Evolutionary conservation across 2,113 vertebrate genomes (phyloP).

Genomic region (Suricata suricatta): DNA sequence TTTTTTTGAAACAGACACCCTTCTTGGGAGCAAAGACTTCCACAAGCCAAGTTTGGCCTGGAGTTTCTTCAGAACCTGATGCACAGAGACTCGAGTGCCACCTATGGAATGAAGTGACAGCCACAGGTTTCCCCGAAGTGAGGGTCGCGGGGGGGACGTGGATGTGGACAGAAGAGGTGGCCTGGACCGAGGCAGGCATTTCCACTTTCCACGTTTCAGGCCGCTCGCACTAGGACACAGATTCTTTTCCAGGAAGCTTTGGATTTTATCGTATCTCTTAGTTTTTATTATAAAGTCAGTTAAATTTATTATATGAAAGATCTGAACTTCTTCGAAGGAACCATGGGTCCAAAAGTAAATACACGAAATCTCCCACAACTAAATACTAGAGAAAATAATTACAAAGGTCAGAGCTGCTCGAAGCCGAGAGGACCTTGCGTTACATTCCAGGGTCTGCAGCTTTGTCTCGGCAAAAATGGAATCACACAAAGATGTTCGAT

Average conservation of each 20-base stretch:
- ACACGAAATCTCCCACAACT: slow-evolving; percentile 4
- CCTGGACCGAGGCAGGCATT: background rate
- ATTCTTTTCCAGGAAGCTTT: background rate
- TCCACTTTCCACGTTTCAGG: background rate
- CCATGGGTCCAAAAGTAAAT: background rate
- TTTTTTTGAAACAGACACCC: background rate
- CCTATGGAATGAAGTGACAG: slow-evolving; percentile 78
- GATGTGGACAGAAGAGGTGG: background rate
- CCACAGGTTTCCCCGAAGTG: slow-evolving; percentile 3
- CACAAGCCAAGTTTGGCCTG: background rate
- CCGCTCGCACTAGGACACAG: slow-evolving; percentile 46
- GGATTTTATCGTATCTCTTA: background rate
- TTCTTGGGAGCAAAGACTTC: background rate
- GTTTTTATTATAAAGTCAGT: background rate
- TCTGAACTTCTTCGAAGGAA: background rate
- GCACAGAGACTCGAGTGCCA: slow-evolving; percentile 80
- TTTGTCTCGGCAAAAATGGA: slow-evolving; percentile 52
- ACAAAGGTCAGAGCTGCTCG: slow-evolving; percentile 75
- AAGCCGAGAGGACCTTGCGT: slow-evolving; percentile 64
- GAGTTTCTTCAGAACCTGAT: slow-evolving; percentile 51
- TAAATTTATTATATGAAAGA: background rate
- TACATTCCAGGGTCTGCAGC: slow-evolving; percentile 62
- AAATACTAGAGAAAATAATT: slow-evolving; percentile 56
- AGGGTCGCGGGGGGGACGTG: background rate
- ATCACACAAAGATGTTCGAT: slow-evolving; percentile 42